Conservation (phyloP, 37 sponge, comb jelly and placozoan genomes). For the Chondrilla cf. caribensis region DNA sequence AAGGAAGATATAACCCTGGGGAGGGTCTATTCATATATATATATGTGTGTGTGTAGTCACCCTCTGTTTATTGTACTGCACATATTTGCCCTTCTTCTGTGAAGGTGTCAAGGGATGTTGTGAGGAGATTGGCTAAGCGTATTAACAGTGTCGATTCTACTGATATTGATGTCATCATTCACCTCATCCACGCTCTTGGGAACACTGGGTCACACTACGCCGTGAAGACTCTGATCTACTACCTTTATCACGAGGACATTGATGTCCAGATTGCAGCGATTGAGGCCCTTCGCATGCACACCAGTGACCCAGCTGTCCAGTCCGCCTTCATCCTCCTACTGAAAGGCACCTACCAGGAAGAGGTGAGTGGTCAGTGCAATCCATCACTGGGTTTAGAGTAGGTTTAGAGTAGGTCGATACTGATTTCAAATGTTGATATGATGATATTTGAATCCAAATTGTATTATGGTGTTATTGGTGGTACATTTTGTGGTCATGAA, state of each 20-base stretch:
- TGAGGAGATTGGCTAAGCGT: background rate
- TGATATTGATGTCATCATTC: background rate
- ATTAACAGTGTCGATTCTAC: background rate
- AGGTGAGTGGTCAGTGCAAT: no score
- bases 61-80: no score
- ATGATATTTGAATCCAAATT: no score
- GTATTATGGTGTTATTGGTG: no score
- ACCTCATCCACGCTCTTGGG: constrained; percentile 30
- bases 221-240: background rate
- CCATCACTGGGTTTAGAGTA: no score
- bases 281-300: background rate
- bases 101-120: background rate
- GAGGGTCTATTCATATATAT: no score
- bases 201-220: background rate
- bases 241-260: background rate
- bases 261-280: constrained; percentile 22
- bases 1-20: no score
- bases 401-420: no score
- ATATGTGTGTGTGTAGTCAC: no score
- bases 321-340: background rate
- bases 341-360: background rate
- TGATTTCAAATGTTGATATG: no score
- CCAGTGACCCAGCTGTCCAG: background rate
- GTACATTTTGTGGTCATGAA: no score
- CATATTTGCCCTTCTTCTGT: background rate